Conservation (phyloP, 35 echinoderm and acorn worm species). For the Acanthaster planci region DNA sequence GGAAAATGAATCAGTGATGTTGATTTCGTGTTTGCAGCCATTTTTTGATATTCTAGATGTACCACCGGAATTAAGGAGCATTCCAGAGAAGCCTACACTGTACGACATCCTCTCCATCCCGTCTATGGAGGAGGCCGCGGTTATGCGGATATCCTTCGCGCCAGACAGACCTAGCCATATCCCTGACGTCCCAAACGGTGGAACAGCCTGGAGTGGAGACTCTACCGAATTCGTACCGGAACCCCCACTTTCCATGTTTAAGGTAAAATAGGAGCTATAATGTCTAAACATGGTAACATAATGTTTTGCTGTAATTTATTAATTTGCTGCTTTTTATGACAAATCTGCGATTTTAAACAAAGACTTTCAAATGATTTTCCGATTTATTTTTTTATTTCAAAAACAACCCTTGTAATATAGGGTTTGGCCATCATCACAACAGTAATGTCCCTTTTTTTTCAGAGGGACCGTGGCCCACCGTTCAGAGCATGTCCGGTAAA, state of each 20-base stretch:
- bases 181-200: background rate
- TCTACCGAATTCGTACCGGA: background rate
- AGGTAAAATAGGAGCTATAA: constrained; percentile 21
- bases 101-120: constrained; percentile 34
- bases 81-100: constrained; percentile 46
- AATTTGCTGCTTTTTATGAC: background rate
- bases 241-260: constrained; percentile 29
- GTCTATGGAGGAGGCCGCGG: constrained; percentile 16
- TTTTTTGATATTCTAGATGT: constrained; percentile 61
- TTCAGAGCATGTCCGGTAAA: constrained; percentile 45
- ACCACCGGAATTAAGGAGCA: constrained; percentile 44
- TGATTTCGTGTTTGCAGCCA: constrained; percentile 13
- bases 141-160: constrained; percentile 27
- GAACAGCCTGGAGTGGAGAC: background rate
- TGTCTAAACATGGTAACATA: background rate
- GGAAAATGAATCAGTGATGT: background rate
- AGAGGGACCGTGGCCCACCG: background rate
- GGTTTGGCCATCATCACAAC: too few relatives aligned
- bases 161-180: constrained; percentile 23
- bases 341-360: background rate
- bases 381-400: background rate
- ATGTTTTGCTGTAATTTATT: background rate
- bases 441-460: background rate
- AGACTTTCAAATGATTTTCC: background rate
- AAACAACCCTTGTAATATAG: too few relatives aligned